A percentile compares a stretch with the other conserved stretches of the same genome.
Evolutionary conservation across 1,140 invertebrate genomes (phyloP).

Genomic region (Penaeus japonicus): DNA sequence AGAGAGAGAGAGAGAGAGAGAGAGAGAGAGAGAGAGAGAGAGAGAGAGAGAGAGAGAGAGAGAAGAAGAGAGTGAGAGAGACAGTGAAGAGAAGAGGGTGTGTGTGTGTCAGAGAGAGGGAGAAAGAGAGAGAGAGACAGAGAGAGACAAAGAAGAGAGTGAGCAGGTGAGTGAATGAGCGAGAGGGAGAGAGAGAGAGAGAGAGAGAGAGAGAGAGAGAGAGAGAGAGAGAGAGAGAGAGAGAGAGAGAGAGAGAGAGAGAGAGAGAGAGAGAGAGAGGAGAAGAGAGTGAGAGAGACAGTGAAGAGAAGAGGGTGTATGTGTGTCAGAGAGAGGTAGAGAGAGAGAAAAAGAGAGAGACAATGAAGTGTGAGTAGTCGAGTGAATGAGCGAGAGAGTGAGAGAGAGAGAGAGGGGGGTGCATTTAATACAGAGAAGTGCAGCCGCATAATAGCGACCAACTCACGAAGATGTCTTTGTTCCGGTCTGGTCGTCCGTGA

Average conservation of each 20-base stretch:
- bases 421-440: background rate
- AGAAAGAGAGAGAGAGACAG: background rate
- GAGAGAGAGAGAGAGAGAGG: background rate
- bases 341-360: conserved; percentile 13
- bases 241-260: background rate
- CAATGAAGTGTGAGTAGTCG: background rate
- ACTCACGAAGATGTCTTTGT: background rate
- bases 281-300: background rate
- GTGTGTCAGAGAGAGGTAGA: background rate
- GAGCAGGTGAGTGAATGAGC: background rate
- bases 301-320: background rate
- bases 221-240: background rate
- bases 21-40: background rate
- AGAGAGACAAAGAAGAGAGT: background rate
- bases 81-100: too few species aligned
- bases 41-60: background rate
- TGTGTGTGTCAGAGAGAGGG: background rate
- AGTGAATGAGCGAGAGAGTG: background rate
- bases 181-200: background rate
- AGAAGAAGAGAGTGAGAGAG: background rate
- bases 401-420: background rate
- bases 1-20: background rate
- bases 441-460: background rate
- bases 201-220: background rate
- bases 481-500: too few species aligned